Evolutionary conservation across 2,888 invertebrate genomes (phyloP).

Genomic region (Rapana venosa): DNA sequence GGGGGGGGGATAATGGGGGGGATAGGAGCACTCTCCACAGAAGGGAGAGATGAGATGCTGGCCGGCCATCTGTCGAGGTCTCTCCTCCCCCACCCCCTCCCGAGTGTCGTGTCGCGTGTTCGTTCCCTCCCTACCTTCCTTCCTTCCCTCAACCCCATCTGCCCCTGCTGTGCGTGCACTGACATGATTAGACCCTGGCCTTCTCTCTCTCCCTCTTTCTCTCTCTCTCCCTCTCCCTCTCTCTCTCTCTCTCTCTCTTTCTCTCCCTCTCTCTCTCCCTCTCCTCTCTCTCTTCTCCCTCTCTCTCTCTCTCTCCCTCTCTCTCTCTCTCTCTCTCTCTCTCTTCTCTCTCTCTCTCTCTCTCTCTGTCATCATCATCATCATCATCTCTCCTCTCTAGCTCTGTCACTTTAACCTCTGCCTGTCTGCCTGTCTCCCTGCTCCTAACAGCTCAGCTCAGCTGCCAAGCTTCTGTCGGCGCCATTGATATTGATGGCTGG

Average conservation of each 20-base stretch:
- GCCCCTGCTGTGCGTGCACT: conserved; percentile 23
- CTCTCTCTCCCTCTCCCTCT: neutral
- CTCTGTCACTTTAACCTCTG: conserved; percentile 21
- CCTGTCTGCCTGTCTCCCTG: neutral
- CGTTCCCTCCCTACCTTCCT: neutral
- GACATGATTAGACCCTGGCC: conserved; percentile 17
- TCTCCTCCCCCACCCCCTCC: neutral
- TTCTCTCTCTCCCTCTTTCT: neutral
- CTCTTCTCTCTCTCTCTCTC: too few species aligned
- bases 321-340: too few species aligned
- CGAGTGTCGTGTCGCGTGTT: conserved; percentile 11
- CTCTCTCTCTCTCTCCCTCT: too few species aligned
- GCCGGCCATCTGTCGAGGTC: conserved; percentile 34
- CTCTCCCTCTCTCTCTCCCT: too few species aligned
- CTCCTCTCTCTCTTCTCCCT: too few species aligned
- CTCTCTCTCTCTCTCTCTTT: too few species aligned
- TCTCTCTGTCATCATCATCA: too few species aligned
- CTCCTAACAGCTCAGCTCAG: neutral
- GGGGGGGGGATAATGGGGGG: neutral
- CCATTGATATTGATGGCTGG: neutral
- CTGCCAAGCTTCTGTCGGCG: neutral
- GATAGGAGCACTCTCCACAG: neutral
- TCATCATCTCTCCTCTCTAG: neutral
- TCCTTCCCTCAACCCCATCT: conserved; percentile 12
- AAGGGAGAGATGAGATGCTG: neutral